Evolutionary conservation across 2,113 vertebrate genomes (phyloP).

Genomic region (Morone saxatilis): DNA sequence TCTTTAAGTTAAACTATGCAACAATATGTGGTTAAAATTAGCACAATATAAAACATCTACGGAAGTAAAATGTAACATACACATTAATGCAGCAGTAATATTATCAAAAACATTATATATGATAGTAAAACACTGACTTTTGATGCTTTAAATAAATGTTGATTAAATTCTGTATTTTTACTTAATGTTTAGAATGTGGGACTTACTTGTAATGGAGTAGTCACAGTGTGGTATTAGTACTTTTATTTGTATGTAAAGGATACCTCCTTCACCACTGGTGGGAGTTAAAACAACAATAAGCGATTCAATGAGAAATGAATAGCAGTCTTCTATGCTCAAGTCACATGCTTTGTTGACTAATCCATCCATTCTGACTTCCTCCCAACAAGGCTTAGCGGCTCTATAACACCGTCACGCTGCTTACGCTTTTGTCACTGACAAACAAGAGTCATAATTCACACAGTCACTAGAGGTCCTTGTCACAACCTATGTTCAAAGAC

Average conservation of each 20-base stretch:
- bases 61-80: too few species aligned
- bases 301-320: not conserved
- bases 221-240: not conserved
- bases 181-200: not conserved
- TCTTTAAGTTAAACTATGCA: too few species aligned
- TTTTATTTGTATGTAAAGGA: not conserved
- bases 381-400: not conserved
- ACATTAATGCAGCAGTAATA: too few species aligned
- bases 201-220: not conserved
- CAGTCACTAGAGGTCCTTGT: not conserved
- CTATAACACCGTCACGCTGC: not conserved
- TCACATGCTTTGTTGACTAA: constrained; percentile 6
- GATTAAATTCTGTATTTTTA: not conserved
- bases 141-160: not conserved
- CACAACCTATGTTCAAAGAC: too few species aligned
- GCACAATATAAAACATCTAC: too few species aligned
- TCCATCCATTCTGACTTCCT: constrained; percentile 7
- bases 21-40: too few species aligned
- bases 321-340: not conserved
- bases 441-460: constrained; percentile 1
- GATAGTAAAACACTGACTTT: not conserved
- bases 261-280: not conserved
- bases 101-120: too few species aligned
- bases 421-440: not conserved
- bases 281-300: not conserved